Evolutionary conservation across 2,113 vertebrate species (phyloP).

Genomic region (Phyllostomus discolor): DNA sequence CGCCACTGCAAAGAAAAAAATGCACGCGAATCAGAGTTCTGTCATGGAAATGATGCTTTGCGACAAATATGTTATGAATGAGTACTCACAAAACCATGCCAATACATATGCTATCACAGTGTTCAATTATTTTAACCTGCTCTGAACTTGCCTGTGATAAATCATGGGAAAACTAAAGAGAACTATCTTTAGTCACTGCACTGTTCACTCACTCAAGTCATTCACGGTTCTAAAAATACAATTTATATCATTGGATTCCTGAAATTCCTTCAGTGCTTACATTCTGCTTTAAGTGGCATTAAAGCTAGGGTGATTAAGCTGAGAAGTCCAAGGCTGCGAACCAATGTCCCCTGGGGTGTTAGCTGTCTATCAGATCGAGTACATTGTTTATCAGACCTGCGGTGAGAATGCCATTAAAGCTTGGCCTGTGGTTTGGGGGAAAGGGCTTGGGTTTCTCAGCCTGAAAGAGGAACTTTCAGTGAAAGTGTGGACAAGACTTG

Average conservation of each 20-base stretch:
- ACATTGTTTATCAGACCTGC: slow-evolving; percentile 80
- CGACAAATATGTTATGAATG: slow-evolving; percentile 79
- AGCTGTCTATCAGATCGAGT: slow-evolving; percentile 84
- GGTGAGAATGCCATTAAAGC: slow-evolving; percentile 66
- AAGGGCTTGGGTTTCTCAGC: not conserved
- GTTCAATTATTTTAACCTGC: slow-evolving; percentile 74
- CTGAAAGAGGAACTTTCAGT: not conserved
- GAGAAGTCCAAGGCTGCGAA: slow-evolving; percentile 78
- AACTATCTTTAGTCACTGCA: slow-evolving; percentile 84
- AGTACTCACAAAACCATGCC: slow-evolving; percentile 64
- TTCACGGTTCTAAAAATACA: slow-evolving; percentile 95
- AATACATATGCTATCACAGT: slow-evolving; percentile 74
- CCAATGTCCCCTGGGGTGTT: slow-evolving; percentile 80
- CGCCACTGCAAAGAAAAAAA: not conserved
- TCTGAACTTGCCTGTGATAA: slow-evolving; percentile 78
- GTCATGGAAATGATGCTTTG: slow-evolving; percentile 75
- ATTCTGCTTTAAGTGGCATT: slow-evolving; percentile 90
- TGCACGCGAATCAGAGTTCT: slow-evolving; percentile 40
- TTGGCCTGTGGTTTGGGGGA: not conserved
- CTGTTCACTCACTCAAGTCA: slow-evolving; percentile 80
- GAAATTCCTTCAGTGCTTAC: slow-evolving; percentile 89
- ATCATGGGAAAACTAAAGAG: slow-evolving; percentile 83
- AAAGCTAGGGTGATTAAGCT: slow-evolving; percentile 81
- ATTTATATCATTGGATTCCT: slow-evolving; percentile 90
- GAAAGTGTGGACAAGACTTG: not conserved